phyloP scores from a whole-genome alignment of 2,888 invertebrate species.

The Coenonympha glycerion region DNA sequence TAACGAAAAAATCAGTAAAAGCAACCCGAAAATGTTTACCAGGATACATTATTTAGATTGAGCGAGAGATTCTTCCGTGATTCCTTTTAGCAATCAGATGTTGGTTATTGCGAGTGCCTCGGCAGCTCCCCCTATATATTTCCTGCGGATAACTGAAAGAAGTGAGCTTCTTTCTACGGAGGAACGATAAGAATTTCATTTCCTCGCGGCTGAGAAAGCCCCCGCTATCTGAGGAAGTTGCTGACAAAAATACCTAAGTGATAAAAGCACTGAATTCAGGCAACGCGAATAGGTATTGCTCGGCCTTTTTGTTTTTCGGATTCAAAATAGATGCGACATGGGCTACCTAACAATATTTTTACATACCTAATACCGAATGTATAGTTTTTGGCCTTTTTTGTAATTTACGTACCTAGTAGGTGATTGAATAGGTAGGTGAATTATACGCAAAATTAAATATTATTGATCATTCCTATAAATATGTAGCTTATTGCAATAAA shows the following conservation, averaged over 20 bases:
- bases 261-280: slow-evolving; percentile 67
- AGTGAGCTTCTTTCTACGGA: slow-evolving; percentile 63
- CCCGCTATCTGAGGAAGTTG: slow-evolving; percentile 69
- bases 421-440: too few relatives aligned
- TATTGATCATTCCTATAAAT: too few relatives aligned
- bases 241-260: slow-evolving; percentile 72
- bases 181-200: slow-evolving; percentile 77
- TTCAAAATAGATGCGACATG: neutral
- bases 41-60: slow-evolving; percentile 45
- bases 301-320: slow-evolving; percentile 39
- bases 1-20: neutral
- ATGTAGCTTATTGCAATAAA: too few relatives aligned
- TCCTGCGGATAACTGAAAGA: slow-evolving; percentile 70
- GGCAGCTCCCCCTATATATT: slow-evolving; percentile 61
- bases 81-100: slow-evolving; percentile 65
- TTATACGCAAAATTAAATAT: too few relatives aligned
- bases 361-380: neutral
- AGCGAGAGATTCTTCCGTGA: slow-evolving; percentile 49
- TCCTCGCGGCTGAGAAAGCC: slow-evolving; percentile 64
- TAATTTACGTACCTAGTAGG: too few relatives aligned
- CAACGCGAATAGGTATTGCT: slow-evolving; percentile 32
- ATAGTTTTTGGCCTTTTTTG: too few relatives aligned
- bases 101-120: slow-evolving; percentile 54
- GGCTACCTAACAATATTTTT: neutral
- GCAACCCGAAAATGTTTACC: slow-evolving; percentile 11